Evolutionary conservation across 2,888 invertebrate species (phyloP).

Genomic region (Chrysotoxum bicinctum): DNA sequence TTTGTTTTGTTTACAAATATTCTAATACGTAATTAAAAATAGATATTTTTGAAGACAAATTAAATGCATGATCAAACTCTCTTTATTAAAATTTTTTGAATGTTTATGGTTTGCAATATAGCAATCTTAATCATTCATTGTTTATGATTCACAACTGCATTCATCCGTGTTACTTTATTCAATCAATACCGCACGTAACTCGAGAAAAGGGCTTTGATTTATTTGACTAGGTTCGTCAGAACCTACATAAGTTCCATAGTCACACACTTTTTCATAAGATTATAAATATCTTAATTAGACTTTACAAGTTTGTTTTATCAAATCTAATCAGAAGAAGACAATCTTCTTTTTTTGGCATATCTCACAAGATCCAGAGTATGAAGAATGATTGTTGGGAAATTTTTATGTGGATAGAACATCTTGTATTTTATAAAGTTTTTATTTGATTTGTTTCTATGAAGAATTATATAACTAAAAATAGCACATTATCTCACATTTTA

Average conservation of each 20-base stretch:
- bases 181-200: no score
- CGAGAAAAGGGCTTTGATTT: not conserved
- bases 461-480: not conserved
- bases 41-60: no score
- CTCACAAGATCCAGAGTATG: not conserved
- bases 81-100: no score
- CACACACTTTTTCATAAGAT: not conserved
- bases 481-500: not conserved
- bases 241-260: not conserved
- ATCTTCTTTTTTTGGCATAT: not conserved
- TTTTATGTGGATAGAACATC: not conserved
- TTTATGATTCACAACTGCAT: no score
- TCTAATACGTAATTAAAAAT: not conserved
- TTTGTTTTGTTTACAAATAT: not conserved
- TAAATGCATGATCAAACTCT: no score
- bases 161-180: no score
- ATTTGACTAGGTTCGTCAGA: not conserved
- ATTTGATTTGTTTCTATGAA: not conserved
- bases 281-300: not conserved
- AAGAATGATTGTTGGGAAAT: not conserved
- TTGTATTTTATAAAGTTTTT: not conserved
- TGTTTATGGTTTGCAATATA: no score
- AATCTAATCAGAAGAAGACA: not conserved
- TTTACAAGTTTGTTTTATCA: not conserved
- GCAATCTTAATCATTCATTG: no score